Conservation (phyloP, 2,797 vertebrate species). For the Hoplostethus mediterraneus region DNA sequence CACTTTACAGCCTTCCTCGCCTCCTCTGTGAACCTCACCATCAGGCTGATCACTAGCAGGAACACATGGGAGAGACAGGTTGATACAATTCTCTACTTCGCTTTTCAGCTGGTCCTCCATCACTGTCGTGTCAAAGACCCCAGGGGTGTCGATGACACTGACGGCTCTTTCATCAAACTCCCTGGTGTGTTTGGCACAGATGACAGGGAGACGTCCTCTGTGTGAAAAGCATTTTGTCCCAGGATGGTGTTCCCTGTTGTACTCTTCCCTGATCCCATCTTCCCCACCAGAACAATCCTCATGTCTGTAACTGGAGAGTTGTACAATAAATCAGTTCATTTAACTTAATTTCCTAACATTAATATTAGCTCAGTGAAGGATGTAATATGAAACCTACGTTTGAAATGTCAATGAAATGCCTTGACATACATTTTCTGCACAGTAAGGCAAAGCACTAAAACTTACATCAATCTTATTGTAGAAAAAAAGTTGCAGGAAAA, state of each 20-base stretch:
- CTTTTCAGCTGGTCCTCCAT: slow-evolving; percentile 19
- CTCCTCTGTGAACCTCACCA: slow-evolving; percentile 48
- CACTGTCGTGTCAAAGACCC: slow-evolving; percentile 56
- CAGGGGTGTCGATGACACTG: slow-evolving; percentile 72
- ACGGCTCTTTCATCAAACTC: slow-evolving; percentile 32
- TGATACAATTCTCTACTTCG: slow-evolving; percentile 54
- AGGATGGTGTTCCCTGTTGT: slow-evolving; percentile 73
- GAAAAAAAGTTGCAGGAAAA: not conserved
- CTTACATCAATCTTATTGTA: slow-evolving; percentile 27
- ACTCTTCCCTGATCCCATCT: slow-evolving; percentile 75
- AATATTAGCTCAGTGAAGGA: not conserved
- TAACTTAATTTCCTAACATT: not conserved
- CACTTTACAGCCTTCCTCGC: slow-evolving; percentile 39
- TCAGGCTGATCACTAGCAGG: slow-evolving; percentile 63
- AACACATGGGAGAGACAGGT: slow-evolving; percentile 63
- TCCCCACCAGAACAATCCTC: slow-evolving; percentile 74
- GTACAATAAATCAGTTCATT: not conserved
- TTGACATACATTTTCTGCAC: not conserved
- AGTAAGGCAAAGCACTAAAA: slow-evolving; percentile 10
- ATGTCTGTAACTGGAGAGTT: slow-evolving; percentile 13
- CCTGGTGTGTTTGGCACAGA: slow-evolving; percentile 27
- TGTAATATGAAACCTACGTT: not conserved
- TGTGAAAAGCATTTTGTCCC: slow-evolving; percentile 20
- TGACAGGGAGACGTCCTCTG: not conserved
- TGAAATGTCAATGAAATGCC: not conserved